phyloP scores from a whole-genome alignment of 2,113 vertebrate species.

The Rynchops niger region DNA sequence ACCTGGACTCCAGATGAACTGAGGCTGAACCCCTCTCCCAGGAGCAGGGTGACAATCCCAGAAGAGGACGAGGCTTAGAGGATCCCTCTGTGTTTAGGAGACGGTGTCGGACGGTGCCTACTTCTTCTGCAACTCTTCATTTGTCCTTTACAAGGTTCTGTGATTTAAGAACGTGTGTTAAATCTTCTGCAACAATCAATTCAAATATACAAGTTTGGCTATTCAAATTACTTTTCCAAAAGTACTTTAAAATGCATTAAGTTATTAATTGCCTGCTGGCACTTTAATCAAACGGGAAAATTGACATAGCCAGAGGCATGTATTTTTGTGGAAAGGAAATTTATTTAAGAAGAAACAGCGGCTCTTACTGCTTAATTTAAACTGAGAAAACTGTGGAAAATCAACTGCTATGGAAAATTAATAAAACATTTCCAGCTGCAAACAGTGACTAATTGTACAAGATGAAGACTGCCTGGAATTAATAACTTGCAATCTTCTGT shows the following conservation, averaged over 20 bases:
- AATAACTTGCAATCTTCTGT: conserved; percentile 89
- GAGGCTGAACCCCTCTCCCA: not conserved
- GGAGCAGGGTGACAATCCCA: not conserved
- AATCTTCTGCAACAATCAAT: conserved; percentile 82
- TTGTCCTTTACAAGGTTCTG: conserved; percentile 76
- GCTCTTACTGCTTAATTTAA: conserved; percentile 88
- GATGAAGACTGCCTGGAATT: conserved; percentile 89
- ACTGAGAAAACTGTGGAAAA: conserved; percentile 86
- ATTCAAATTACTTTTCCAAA: conserved; percentile 87
- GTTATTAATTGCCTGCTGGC: conserved; percentile 88
- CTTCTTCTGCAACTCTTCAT: conserved; percentile 45
- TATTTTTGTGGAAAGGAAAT: conserved; percentile 86
- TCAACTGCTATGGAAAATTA: conserved; percentile 86
- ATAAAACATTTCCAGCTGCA: conserved; percentile 88
- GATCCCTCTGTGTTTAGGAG: not conserved
- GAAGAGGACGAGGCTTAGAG: not conserved
- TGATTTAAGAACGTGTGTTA: conserved; percentile 74
- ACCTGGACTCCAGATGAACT: not conserved
- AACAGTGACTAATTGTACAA: conserved; percentile 91
- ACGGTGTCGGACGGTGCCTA: not conserved
- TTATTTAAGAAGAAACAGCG: conserved; percentile 85
- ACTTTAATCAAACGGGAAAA: conserved; percentile 87
- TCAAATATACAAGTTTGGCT: conserved; percentile 82
- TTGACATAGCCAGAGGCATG: conserved; percentile 85
- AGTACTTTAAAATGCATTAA: conserved; percentile 90